These are phyloP conservation scores for Stegodyphus dumicola DNA, from an alignment of 1,140 invertebrate genomes.

Conservation along the genomic window DNA sequence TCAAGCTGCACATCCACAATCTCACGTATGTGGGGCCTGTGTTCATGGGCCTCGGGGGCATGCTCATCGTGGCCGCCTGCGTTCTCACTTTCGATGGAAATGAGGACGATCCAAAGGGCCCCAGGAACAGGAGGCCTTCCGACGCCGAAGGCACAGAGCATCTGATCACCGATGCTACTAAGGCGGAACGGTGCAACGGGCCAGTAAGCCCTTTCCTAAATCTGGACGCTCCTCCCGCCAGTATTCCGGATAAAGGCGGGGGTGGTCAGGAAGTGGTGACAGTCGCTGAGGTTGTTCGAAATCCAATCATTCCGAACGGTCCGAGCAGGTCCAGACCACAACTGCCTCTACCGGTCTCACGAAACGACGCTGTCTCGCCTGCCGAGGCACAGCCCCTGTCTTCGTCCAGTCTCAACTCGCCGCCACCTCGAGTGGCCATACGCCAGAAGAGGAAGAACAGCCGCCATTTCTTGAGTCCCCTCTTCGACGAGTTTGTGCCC, in stretches of 20 bases:
- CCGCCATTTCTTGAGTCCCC: slow-evolving; percentile 49
- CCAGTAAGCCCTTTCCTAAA: slow-evolving; percentile 31
- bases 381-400: slow-evolving; percentile 20
- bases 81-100: slow-evolving; percentile 90
- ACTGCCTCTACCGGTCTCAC: slow-evolving; percentile 16
- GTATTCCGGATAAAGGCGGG: slow-evolving; percentile 44
- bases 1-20: slow-evolving; percentile 80
- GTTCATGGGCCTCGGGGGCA: slow-evolving; percentile 92
- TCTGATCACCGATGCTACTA: neutral
- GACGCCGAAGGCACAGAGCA: slow-evolving; percentile 44
- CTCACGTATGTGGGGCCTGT: slow-evolving; percentile 91
- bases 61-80: slow-evolving; percentile 91
- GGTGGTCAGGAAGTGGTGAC: slow-evolving; percentile 35
- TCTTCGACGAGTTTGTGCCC: slow-evolving; percentile 61
- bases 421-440: slow-evolving; percentile 33
- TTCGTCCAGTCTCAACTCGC: slow-evolving; percentile 25
- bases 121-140: slow-evolving; percentile 9
- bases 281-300: slow-evolving; percentile 41
- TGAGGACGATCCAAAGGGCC: slow-evolving; percentile 28
- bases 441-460: slow-evolving; percentile 26
- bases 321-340: slow-evolving; percentile 19
- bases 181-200: slow-evolving; percentile 24
- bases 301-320: slow-evolving; percentile 31
- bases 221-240: slow-evolving; percentile 23
- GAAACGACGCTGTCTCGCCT: slow-evolving; percentile 17